Evolutionary conservation across 2,888 invertebrate species (phyloP).

Genomic region (Harmothoe impar): DNA sequence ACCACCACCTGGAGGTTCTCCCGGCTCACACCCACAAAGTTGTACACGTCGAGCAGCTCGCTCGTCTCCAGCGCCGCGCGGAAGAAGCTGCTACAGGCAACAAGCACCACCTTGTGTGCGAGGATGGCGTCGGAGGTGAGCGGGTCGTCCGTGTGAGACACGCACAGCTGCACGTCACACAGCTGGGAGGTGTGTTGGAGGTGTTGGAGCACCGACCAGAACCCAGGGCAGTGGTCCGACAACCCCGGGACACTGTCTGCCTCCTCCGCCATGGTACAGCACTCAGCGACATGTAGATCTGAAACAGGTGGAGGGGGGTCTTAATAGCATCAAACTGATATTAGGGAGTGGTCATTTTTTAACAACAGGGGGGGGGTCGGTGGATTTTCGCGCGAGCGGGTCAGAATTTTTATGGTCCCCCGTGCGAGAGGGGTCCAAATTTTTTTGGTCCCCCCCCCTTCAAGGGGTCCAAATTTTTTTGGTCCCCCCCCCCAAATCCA

Average conservation of each 20-base stretch:
- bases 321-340: too few relatives aligned
- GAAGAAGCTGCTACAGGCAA: slow-evolving; percentile 50
- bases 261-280: neutral
- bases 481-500: too few relatives aligned
- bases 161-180: slow-evolving; percentile 61
- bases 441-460: too few relatives aligned
- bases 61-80: slow-evolving; percentile 29
- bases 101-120: slow-evolving; percentile 63
- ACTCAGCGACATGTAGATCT: slow-evolving; percentile 38
- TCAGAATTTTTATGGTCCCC: too few relatives aligned
- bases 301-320: too few relatives aligned
- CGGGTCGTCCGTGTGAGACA: slow-evolving; percentile 1
- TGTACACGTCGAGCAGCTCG: slow-evolving; percentile 61
- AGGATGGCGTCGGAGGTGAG: neutral
- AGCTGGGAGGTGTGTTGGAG: slow-evolving; percentile 37
- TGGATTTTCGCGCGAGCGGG: too few relatives aligned
- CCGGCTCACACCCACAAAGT: slow-evolving; percentile 53
- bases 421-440: too few relatives aligned
- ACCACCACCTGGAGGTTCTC: slow-evolving; percentile 61
- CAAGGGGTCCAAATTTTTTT: too few relatives aligned
- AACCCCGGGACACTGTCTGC: neutral
- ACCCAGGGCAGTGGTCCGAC: neutral
- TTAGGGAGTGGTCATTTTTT: too few relatives aligned
- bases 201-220: slow-evolving; percentile 46
- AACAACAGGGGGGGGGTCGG: too few relatives aligned